Base-by-base conservation (phyloP, 2,888 invertebrate species). In the Fissipunctia ypsillon region DNA sequence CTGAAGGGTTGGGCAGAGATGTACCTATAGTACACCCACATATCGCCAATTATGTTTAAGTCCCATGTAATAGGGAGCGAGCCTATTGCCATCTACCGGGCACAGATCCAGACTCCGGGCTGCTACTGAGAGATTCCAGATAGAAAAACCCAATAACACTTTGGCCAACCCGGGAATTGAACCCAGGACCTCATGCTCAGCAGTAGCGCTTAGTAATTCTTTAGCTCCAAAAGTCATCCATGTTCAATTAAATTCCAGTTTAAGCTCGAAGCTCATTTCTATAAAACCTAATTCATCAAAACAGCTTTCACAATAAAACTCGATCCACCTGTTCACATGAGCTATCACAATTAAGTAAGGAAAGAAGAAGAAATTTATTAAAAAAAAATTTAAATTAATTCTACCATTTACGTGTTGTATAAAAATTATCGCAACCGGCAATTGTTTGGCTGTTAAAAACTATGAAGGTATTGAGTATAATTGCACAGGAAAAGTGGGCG, bases 401-500 rank as follows among this genome's bases (percentile, higher is more conserved):
- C 86, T 87, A 88, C 88, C 88, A 89, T 90, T 89, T 85, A 89
- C 89, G 86, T 88, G 86, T 81, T 84, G 80, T 78, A 79, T 83
- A 80, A 77, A 77, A 80, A 86, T 84, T 80, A 87, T 76, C 81
- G 79, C 69, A 88, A 87, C 86, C 83, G 68, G 87, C 87, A 89
- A 90, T 91, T 90, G 87, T 89, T 91, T 88, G 87, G 81, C 85
- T 84, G 86, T 89, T 90, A 89, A 91, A 87, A 90, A 89, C 85
- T 88, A 88, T 85, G 88, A 89, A 89, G 87, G 84, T 87, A 89
- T 87, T 80, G 81, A 76, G 77, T 85, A 85, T 94, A 93, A 94
- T 94, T 93, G 90, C 88, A 90, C 87, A 88, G 87, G 88, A 80
- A 86, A 90, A 92, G 87, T 84, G 86, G 84, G 74, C 88, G 87